Base-by-base conservation (phyloP, 2,113 vertebrate species). In the Cyanistes caeruleus region DNA sequence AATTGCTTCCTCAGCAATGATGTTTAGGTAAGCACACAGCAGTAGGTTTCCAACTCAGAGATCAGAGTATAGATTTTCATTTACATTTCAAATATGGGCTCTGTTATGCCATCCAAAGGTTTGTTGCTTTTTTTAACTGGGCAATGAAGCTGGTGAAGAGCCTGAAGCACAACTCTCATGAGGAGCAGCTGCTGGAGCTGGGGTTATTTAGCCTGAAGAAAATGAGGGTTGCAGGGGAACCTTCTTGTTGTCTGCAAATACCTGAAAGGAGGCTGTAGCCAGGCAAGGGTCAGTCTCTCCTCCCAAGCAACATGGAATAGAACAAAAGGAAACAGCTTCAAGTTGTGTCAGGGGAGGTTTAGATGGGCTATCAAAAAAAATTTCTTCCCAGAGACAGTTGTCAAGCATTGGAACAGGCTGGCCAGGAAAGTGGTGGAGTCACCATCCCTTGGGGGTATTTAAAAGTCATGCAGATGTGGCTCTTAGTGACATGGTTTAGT, bases 221-320 rank as follows among this genome's bases (percentile, higher is more conserved):
- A 76, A 56, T 18, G 21, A 69, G 48, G 21, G 17, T 76, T 31
- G 10, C 0, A 1, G 53, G 21, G 41, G 15, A 25, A 49, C 21
- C 8, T 55, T 21, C 49, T 55, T 0, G 0, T 35, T 27, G 8
- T 13, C n/a, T 48, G 6, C n/a, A 76, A 9, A 25, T 33, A 13
- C 35, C 31, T 24, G 35, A 89, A 68, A 53, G 13, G n/a, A 68
- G n/a, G 55, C 0, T 68, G 11, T 7, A 35, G n/a, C 16, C 53
- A 82, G 53, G 41, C 25, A 30, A 30, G 48, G 15, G 11, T 49
- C 48, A 48, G 30, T 35, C 24, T 69, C 14, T 49, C 62, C 24
- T 53, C 35, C 15, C 25, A 43, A 6, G 41, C 11, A 69, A 19
- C 15, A 77, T 76, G 52, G 10, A 23, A 59, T 4, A 75, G 30